Percentiles rank a stretch among this genome's conserved stretches.
phyloP scores from a whole-genome alignment of 1,140 invertebrate genomes.

The Panulirus ornatus region DNA sequence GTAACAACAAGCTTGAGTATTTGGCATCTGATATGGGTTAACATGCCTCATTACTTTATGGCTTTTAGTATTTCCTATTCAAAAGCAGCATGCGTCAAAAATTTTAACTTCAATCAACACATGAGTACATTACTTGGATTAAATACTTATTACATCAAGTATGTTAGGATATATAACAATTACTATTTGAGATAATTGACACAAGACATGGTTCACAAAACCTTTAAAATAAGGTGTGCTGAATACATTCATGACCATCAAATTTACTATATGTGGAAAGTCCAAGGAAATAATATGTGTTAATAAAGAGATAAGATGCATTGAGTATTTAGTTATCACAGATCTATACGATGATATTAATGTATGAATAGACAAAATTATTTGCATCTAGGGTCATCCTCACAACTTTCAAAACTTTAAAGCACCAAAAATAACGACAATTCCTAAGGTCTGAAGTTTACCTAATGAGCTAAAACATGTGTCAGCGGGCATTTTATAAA shows the following conservation, averaged over 20 bases:
- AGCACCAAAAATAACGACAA: conserved; percentile 25
- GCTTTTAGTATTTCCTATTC: not conserved
- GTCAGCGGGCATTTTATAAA: not conserved
- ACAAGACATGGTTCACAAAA: not conserved
- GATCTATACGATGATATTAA: conserved; percentile 26
- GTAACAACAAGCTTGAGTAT: not conserved
- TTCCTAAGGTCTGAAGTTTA: not conserved
- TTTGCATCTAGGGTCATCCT: conserved; percentile 31
- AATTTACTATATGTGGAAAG: not conserved
- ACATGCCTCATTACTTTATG: not conserved
- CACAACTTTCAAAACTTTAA: not conserved
- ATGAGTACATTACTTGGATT: not conserved
- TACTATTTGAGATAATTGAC: not conserved
- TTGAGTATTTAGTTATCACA: conserved; percentile 42
- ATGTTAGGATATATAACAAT: not conserved
- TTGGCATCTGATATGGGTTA: not conserved
- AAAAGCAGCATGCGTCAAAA: not conserved
- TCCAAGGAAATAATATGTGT: not conserved
- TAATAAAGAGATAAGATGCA: not conserved
- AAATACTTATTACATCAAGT: not conserved
- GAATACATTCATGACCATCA: not conserved
- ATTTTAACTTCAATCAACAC: not conserved
- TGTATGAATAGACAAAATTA: conserved; percentile 15
- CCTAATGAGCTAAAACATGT: not conserved
- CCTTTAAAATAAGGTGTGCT: not conserved